phyloP scores from a whole-genome alignment of 2,797 vertebrate genomes.

The Cryptoprocta ferox region DNA sequence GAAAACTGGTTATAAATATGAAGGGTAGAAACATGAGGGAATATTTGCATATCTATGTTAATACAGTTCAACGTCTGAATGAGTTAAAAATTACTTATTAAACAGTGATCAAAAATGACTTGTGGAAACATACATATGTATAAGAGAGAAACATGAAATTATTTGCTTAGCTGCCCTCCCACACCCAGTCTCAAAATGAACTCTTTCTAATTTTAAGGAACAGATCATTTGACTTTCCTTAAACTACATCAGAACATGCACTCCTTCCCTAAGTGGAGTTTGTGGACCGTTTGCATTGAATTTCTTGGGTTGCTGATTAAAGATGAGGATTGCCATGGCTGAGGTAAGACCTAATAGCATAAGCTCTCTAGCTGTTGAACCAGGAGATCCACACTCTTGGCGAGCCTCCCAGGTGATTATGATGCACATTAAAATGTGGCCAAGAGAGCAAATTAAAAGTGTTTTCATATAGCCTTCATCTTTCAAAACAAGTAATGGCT shows the following conservation, averaged over 20 bases:
- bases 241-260: background rate
- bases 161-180: background rate
- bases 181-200: background rate
- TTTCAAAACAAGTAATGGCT: background rate
- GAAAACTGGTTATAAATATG: background rate
- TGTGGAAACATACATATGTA: background rate
- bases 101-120: background rate
- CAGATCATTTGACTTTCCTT: background rate
- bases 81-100: background rate
- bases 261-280: background rate
- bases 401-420: background rate
- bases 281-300: background rate
- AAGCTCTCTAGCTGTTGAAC: background rate
- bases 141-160: background rate
- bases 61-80: background rate
- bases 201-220: background rate
- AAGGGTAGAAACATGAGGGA: background rate
- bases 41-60: background rate
- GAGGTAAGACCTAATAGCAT: background rate
- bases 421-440: background rate
- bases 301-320: background rate
- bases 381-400: background rate
- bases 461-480: background rate
- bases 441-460: background rate
- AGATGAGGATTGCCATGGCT: background rate